Conservation (phyloP, 2,113 vertebrate species). For the Embiotoca jacksoni region DNA sequence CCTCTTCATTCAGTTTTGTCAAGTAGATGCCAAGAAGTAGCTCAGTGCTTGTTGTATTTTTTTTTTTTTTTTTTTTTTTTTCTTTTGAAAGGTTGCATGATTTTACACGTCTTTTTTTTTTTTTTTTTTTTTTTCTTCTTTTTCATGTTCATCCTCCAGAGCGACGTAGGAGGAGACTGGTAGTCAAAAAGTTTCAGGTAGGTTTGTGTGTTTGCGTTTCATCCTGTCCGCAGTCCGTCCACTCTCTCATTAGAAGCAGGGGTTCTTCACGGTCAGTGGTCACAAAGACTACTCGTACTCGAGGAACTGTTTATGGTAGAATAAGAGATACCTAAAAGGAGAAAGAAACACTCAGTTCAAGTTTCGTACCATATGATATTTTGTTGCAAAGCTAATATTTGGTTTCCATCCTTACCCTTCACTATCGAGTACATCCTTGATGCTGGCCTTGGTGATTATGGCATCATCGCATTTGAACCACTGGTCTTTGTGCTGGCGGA, state of each 20-base stretch:
- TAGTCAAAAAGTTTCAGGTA: constrained; percentile 85
- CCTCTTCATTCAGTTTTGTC: constrained; percentile 88
- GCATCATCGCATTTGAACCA: constrained; percentile 99
- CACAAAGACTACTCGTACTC: constrained; percentile 92
- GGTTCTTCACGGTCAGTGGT: constrained; percentile 66
- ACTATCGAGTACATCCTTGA: constrained; percentile 98
- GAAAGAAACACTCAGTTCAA: background rate
- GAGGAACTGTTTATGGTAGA: constrained; percentile 99
- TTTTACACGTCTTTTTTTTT: constrained; percentile 64
- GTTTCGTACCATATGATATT: background rate
- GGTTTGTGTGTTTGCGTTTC: constrained; percentile 87
- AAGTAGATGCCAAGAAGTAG: constrained; percentile 90
- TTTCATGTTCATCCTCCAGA: constrained; percentile 52
- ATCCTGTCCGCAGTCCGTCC: constrained; percentile 68
- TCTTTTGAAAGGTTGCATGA: constrained; percentile 77
- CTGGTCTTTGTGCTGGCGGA: constrained; percentile 99
- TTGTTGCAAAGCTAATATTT: background rate
- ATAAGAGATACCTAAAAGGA: constrained; percentile 89
- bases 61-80: constrained; percentile 69
- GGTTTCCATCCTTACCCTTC: constrained; percentile 89
- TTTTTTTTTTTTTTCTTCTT: constrained; percentile 61
- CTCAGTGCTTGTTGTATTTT: constrained; percentile 85
- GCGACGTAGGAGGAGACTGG: constrained; percentile 58
- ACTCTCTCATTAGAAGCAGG: constrained; percentile 58
- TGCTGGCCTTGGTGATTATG: constrained; percentile 99